Conservation (phyloP, 2,797 vertebrate genomes). For the Tiaroga cobitis region DNA sequence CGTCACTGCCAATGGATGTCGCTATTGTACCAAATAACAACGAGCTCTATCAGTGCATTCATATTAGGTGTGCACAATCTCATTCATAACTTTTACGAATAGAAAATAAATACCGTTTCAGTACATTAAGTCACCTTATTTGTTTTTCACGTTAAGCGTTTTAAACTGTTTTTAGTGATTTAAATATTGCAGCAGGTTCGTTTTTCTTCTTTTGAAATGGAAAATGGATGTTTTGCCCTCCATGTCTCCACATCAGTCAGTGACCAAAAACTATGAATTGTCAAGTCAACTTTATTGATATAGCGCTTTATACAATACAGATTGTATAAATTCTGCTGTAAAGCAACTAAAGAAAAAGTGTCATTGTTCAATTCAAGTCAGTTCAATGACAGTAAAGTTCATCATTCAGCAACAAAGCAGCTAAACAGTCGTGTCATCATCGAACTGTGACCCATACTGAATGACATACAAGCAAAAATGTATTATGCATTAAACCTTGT, state of each 20-base stretch:
- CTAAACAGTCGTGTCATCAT: neutral
- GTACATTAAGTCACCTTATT: neutral
- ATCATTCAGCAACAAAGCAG: neutral
- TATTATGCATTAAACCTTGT: too few species aligned
- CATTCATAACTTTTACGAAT: neutral
- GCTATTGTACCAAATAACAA: neutral
- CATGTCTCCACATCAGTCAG: neutral
- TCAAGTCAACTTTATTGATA: neutral
- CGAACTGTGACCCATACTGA: neutral
- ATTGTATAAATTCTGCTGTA: neutral
- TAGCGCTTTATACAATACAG: neutral
- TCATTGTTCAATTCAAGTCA: neutral
- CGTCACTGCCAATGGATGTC: neutral
- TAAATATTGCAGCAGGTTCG: neutral
- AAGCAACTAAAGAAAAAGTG: neutral
- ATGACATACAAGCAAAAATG: neutral
- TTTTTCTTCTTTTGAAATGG: neutral
- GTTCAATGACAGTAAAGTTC: neutral
- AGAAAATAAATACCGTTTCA: neutral
- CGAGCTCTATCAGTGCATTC: neutral
- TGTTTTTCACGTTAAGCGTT: neutral
- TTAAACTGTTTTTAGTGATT: neutral
- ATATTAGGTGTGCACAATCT: neutral
- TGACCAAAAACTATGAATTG: neutral
- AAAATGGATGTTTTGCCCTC: neutral